Base-by-base conservation (phyloP, 2,797 vertebrate species). In the Brachyalestes nurse region DNA sequence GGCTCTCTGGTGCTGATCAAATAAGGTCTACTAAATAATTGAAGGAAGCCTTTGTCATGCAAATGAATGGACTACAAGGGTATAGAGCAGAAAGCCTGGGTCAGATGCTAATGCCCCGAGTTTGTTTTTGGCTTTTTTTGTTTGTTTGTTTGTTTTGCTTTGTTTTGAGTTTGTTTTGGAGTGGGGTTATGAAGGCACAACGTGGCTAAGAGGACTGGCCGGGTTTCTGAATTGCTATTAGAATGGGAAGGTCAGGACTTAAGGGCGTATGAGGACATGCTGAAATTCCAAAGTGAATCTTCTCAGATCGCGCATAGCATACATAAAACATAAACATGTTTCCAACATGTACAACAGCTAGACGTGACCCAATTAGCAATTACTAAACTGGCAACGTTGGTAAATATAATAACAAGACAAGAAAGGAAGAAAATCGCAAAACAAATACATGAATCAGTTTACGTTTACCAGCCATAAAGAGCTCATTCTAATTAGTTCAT, bases 11-110 rank as follows among this genome's bases (percentile, higher is more conserved):
- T 93, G 93, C 92, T 93, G 93, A 95, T 94, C 93, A 95, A 94
- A 93, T 94, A 92, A 90, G 88, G 85, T 78, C 69, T 84, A 86
- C 88, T 95, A 92, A 95, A 95, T 95, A 93, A 95, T 95, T 95
- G 91, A 95, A 87, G 81, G 57, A 17, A 83, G 91, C 87, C 91
- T 93, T 94, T 94, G 92, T 94, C 92, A 93, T 94, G 93, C 91
- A 93, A 93, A 95, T 94, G 85, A 93, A 88, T 67, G 87, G 83
- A 78, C 60, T 83, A 85, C 21, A 82, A 87, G 72, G 60, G 86
- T 75, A 78, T 71, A 72, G 53, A 78, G 76, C 45, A 8, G 71
- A 19, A 73, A 38, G 66, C 81, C 79, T 77, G 74, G 78, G 75
- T 49, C 34, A 58, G 79, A 73, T 79, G 66, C 61, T 57, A 78